Evolutionary conservation across 2,113 vertebrate species (phyloP).

Genomic region (Mobula hypostoma): DNA sequence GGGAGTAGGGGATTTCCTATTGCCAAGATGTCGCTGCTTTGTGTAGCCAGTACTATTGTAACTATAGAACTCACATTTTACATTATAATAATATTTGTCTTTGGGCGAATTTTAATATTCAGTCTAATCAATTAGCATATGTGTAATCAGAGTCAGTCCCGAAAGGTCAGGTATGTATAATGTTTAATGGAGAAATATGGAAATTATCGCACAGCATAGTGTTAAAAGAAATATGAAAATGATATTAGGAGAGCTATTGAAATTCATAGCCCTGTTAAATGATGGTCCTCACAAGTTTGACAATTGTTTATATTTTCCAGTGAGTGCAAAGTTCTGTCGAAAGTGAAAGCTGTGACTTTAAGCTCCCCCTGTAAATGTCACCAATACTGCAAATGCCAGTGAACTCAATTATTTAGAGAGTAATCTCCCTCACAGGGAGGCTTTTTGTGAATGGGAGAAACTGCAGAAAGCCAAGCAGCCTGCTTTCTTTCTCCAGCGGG

Average conservation of each 20-base stretch:
- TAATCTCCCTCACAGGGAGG: not conserved
- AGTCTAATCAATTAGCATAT: not conserved
- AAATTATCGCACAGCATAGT: not conserved
- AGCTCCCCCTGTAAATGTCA: not conserved
- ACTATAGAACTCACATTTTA: not conserved
- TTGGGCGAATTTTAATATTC: not conserved
- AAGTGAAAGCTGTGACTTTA: not conserved
- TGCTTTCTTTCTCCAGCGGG: not conserved
- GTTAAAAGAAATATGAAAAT: not conserved
- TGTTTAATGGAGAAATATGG: not conserved
- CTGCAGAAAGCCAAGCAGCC: not conserved
- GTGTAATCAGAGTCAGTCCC: too few relatives aligned
- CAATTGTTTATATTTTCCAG: not conserved
- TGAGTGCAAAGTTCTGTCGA: not conserved
- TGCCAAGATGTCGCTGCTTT: not conserved
- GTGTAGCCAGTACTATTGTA: not conserved
- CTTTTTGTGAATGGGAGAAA: not conserved
- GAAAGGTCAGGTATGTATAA: not conserved
- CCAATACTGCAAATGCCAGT: not conserved
- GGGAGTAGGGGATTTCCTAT: not conserved
- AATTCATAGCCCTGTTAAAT: not conserved
- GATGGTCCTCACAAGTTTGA: not conserved
- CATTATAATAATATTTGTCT: not conserved
- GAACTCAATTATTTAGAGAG: not conserved
- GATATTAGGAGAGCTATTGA: not conserved